Conservation (phyloP, 2,113 vertebrate species). For the Larimichthys crocea region DNA sequence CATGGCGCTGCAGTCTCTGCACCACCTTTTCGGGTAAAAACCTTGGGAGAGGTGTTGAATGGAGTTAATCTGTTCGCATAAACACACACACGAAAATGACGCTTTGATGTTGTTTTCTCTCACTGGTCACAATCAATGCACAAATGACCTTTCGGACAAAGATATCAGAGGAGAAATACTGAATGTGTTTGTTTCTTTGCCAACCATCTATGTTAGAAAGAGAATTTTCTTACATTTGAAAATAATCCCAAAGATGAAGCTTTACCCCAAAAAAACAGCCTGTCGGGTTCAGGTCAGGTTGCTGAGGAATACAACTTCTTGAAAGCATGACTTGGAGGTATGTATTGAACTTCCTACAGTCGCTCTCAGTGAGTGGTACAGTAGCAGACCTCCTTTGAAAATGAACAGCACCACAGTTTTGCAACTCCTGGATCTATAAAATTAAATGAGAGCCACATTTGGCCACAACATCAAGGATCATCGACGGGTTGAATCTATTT, state of each 20-base stretch:
- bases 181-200: neutral
- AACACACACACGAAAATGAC: neutral
- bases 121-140: neutral
- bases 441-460: neutral
- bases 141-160: slow-evolving; percentile 11
- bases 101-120: slow-evolving; percentile 4
- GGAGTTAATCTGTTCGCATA: neutral
- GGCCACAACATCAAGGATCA: slow-evolving; percentile 5
- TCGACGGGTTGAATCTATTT: slow-evolving; percentile 6
- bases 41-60: slow-evolving; percentile 4
- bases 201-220: neutral
- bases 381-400: neutral
- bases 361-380: neutral
- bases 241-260: too few species aligned
- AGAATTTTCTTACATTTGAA: too few species aligned
- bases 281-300: too few species aligned
- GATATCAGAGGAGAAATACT: neutral
- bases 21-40: neutral
- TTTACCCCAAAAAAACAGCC: too few species aligned
- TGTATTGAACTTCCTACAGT: too few species aligned
- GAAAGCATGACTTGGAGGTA: too few species aligned
- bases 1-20: neutral
- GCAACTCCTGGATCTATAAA: neutral
- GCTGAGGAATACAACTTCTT: too few species aligned
- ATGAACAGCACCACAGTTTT: neutral